Evolutionary conservation across 2,797 vertebrate genomes (phyloP).

Genomic region (Mionectes olivaceus): DNA sequence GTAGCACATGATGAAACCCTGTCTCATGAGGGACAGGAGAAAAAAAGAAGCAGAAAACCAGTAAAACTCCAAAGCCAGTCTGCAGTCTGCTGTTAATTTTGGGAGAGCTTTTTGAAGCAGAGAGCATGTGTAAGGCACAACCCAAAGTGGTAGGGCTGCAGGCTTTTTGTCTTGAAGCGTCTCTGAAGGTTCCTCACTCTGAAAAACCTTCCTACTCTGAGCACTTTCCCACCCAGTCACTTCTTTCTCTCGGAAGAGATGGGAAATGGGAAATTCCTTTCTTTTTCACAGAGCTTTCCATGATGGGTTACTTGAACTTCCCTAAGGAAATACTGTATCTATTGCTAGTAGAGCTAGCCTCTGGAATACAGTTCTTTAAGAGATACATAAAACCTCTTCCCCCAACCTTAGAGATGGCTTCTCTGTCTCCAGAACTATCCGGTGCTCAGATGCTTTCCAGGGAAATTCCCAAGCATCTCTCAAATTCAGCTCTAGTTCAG

Average conservation of each 20-base stretch:
- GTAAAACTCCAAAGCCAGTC: neutral
- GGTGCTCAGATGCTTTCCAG: neutral
- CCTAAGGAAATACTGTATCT: neutral
- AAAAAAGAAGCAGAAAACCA: neutral
- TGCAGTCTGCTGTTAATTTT: neutral
- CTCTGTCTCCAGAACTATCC: neutral
- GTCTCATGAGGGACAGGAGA: neutral
- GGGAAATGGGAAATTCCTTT: neutral
- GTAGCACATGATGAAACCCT: neutral
- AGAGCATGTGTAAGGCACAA: neutral
- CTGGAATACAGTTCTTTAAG: neutral
- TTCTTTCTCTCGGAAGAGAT: neutral
- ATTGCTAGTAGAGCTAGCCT: accelerated
- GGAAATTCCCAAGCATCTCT: neutral
- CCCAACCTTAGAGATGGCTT: neutral
- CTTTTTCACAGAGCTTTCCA: neutral
- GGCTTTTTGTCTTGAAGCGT: neutral
- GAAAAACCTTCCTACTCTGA: neutral
- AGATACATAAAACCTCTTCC: neutral
- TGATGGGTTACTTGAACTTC: neutral
- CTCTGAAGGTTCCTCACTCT: neutral
- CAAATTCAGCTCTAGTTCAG: neutral
- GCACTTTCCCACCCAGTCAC: neutral
- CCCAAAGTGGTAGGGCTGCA: neutral
- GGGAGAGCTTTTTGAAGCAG: neutral